Conservation (phyloP, 2,113 vertebrate genomes). For the Amblyopsis rosae region DNA sequence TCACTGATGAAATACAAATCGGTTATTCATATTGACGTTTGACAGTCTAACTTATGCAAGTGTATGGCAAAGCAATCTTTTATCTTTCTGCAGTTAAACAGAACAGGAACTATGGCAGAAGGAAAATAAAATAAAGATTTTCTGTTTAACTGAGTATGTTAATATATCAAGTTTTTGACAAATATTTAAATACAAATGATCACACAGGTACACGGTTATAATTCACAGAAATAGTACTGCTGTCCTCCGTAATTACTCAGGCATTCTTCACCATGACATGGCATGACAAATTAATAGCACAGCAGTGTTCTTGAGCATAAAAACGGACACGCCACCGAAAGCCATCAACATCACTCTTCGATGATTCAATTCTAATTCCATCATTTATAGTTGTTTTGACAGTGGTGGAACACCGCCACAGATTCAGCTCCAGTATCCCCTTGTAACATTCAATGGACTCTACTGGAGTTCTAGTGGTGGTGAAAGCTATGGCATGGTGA, state of each 20-base stretch:
- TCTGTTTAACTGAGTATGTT: background rate
- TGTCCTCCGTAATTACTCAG: background rate
- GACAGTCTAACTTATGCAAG: background rate
- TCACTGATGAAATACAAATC: constrained; percentile 13
- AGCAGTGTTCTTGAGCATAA: no score
- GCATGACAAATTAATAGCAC: background rate
- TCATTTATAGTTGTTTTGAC: background rate
- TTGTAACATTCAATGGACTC: background rate
- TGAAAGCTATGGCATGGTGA: background rate
- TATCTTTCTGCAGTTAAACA: background rate
- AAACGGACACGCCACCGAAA: no score
- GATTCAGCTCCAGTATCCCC: background rate
- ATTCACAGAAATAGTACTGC: background rate
- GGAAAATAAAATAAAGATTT: background rate
- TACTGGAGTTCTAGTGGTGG: background rate
- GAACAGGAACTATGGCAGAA: background rate
- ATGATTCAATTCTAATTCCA: background rate
- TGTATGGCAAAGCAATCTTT: background rate
- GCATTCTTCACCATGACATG: background rate
- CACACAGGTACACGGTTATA: background rate
- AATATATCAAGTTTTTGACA: background rate
- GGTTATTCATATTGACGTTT: constrained; percentile 24
- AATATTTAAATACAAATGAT: background rate
- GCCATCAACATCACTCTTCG: background rate
- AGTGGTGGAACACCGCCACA: background rate